Percentiles rank a stretch among this genome's conserved stretches.
phyloP scores from a whole-genome alignment of 2,888 invertebrate genomes.

The Luperina testacea region DNA sequence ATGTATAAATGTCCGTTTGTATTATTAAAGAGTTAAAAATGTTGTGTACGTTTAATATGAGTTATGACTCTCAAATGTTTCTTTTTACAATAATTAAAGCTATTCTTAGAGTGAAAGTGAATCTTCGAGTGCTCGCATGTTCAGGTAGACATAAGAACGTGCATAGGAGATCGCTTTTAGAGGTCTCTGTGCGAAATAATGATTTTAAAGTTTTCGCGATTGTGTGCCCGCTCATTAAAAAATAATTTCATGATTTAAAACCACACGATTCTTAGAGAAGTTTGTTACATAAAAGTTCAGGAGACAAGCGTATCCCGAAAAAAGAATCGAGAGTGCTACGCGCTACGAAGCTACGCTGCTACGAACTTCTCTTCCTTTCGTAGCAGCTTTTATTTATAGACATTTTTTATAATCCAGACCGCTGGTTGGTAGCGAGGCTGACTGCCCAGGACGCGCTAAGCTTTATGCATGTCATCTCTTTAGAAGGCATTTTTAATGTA shows the following conservation, averaged over 20 bases:
- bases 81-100: neutral
- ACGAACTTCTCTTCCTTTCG: slow-evolving; percentile 26
- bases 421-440: neutral
- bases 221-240: neutral
- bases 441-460: neutral
- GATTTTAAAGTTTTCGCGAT: neutral
- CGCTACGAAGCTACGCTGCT: slow-evolving; percentile 46
- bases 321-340: slow-evolving; percentile 6
- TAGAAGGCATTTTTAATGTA: no score
- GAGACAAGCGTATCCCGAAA: no score
- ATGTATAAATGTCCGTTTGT: neutral
- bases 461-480: no score
- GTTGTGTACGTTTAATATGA: neutral
- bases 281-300: neutral
- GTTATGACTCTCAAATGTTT: neutral
- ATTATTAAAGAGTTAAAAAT: neutral
- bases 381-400: slow-evolving; percentile 2
- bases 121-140: neutral
- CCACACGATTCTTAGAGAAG: no score
- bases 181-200: neutral
- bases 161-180: neutral
- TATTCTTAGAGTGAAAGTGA: slow-evolving; percentile 23
- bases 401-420: no score
- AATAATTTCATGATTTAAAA: neutral
- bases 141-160: neutral